Conservation (phyloP, 92 coral and sea anemone species). For the Pocillopora grandis region DNA sequence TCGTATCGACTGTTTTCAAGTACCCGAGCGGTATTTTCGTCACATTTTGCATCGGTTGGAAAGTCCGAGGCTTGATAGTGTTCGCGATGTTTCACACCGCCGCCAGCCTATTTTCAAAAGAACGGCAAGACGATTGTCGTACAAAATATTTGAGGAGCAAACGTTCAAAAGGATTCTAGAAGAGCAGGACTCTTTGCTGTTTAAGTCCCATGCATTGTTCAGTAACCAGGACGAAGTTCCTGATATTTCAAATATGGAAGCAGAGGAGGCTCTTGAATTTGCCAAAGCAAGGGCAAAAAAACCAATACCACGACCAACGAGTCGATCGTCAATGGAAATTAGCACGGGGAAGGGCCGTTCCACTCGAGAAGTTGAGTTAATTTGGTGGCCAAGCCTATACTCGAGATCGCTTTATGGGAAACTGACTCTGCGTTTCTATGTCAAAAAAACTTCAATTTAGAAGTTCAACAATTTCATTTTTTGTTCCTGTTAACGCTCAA, state of each 20-base stretch:
- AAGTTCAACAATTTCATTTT: background rate
- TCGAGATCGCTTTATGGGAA: slow-evolving; percentile 7
- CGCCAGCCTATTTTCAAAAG: slow-evolving; percentile 36
- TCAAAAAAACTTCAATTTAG: slow-evolving; percentile 2
- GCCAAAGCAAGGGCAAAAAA: slow-evolving; percentile 18
- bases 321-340: slow-evolving; percentile 7
- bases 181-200: slow-evolving; percentile 15
- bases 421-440: slow-evolving; percentile 23
- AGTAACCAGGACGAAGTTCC: slow-evolving; percentile 17
- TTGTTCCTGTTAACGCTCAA: background rate
- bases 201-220: slow-evolving; percentile 1
- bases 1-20: slow-evolving; percentile 52
- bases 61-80: slow-evolving; percentile 8
- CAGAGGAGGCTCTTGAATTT: slow-evolving; percentile 11
- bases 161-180: background rate
- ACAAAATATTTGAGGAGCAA: slow-evolving; percentile 12
- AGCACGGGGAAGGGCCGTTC: slow-evolving; percentile 13
- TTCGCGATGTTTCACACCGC: slow-evolving; percentile 1
- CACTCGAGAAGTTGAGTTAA: slow-evolving; percentile 26
- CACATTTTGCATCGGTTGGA: background rate
- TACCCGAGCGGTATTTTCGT: slow-evolving; percentile 29
- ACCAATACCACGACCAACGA: slow-evolving; percentile 6
- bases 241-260: slow-evolving; percentile 15
- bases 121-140: background rate
- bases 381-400: slow-evolving; percentile 37